Base-by-base conservation (phyloP, 2,888 invertebrate genomes). In the Dendrolimus pini region DNA sequence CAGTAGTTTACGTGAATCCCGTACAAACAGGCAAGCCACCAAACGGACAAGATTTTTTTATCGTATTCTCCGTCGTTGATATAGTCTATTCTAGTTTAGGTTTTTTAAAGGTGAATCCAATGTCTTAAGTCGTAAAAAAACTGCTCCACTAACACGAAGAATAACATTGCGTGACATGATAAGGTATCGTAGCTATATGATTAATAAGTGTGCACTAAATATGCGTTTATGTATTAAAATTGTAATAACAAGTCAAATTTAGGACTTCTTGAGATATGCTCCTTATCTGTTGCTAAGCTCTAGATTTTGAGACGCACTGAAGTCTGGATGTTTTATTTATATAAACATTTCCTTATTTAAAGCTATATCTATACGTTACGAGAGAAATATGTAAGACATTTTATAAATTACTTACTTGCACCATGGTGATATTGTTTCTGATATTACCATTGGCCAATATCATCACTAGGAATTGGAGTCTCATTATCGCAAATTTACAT, bases 141-240 rank as follows among this genome's bases (percentile, higher is more conserved):
- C 47, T 56, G 85, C 71, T 80, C 85, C 68, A 86, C 77, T 84
- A 75, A 84, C 81, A 78, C 72, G 64, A 69, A 61, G 69, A 67
- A 78, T 78, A 80, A 81, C 80, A 82, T 80, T 63, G 72, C 78
- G 57, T 78, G 76, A 78, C 80, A 77, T 72, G 85, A 84, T 85
- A 85, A 74, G 66, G 54, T 67, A 71, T 71, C 68, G 62, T 69
- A 77, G 75, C 82, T 77, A 67, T 60, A 54, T 61, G 67, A 74
- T 74, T 72, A 68, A 67, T 70, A 69, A 65, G 69, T 65, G 71
- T 69, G 59, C 59, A 60, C 57, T 13, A 58, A 58, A 47, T 47
- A 12, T 47, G 9, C 47, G 47, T 47, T 47, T 47, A 47, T 12
- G 47, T 10, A 2, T 2, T 47, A 47, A 47, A 47, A 47, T 47